Percentiles rank a stretch among this genome's conserved stretches.
Evolutionary conservation across 2,888 invertebrate genomes (phyloP).

Genomic region (Drosophila paranaensis): DNA sequence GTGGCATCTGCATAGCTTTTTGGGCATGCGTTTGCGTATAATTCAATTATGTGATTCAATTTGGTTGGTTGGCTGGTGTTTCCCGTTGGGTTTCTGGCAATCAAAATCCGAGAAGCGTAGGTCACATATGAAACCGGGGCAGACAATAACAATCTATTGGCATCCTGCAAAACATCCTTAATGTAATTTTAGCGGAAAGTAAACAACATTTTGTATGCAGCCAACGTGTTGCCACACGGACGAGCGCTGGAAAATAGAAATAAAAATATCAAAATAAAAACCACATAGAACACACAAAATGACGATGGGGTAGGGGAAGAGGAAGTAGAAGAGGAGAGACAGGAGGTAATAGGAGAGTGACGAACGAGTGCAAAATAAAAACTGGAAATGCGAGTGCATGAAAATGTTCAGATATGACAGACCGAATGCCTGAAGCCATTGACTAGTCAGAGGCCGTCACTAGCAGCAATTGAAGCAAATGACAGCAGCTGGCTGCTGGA

Average conservation of each 20-base stretch:
- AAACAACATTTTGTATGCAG: constrained; percentile 78
- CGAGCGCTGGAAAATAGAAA: constrained; percentile 30
- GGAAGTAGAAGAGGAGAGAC: not conserved
- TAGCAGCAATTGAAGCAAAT: constrained; percentile 69
- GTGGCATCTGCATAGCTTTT: constrained; percentile 45
- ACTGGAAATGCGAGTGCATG: constrained; percentile 45
- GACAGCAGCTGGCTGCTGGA: constrained; percentile 11
- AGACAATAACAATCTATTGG: constrained; percentile 74
- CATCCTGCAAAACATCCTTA: constrained; percentile 80
- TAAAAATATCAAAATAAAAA: constrained; percentile 14
- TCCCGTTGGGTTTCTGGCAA: constrained; percentile 44
- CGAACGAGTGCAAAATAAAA: constrained; percentile 44
- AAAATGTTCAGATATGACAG: constrained; percentile 48
- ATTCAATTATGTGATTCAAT: constrained; percentile 71
- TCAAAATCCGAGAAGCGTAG: constrained; percentile 44
- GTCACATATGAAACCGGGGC: constrained; percentile 40
- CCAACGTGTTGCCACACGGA: constrained; percentile 57
- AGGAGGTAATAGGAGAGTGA: constrained; percentile 5
- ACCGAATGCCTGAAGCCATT: constrained; percentile 31
- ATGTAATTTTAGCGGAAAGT: constrained; percentile 82
- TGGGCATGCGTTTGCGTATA: constrained; percentile 52
- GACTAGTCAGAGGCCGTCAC: constrained; percentile 47
- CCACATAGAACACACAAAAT: constrained; percentile 8
- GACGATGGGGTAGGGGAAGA: not conserved
- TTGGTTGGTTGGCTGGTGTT: constrained; percentile 21